These are phyloP conservation scores for Micoletzkya japonica DNA, from an alignment of 2,888 invertebrate genomes.

Conservation along the genomic window DNA sequence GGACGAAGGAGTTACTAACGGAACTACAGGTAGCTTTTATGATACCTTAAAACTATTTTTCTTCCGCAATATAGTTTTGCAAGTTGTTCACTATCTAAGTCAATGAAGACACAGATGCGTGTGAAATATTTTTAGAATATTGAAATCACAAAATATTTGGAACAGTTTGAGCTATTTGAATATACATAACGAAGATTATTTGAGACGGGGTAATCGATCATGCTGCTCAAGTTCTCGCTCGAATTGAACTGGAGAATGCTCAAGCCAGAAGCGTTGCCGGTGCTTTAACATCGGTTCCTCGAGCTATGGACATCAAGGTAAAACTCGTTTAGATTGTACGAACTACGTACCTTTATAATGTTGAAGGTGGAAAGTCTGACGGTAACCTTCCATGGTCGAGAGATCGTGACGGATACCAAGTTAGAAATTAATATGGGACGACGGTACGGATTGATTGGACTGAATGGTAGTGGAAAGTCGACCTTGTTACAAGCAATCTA, in stretches of 20 bases:
- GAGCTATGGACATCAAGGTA: constrained; percentile 93
- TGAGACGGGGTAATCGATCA: constrained; percentile 50
- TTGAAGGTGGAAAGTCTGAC: constrained; percentile 36
- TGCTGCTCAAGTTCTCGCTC: constrained; percentile 61
- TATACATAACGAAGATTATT: too few relatives aligned
- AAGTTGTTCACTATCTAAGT: background rate
- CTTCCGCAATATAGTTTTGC: background rate
- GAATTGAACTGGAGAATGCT: constrained; percentile 79
- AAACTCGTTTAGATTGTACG: constrained; percentile 62
- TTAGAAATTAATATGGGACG: constrained; percentile 95
- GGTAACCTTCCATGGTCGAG: constrained; percentile 89
- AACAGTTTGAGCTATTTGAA: background rate
- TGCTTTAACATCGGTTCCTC: constrained; percentile 88
- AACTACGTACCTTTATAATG: background rate
- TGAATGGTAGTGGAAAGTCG: constrained; percentile 97
- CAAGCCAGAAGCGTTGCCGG: constrained; percentile 93
- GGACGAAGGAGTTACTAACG: constrained; percentile 25
- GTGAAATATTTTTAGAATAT: background rate
- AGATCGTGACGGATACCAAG: constrained; percentile 90
- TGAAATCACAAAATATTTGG: background rate
- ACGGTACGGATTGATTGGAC: constrained; percentile 91
- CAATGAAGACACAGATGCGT: background rate
- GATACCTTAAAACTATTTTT: background rate
- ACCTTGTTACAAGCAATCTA: constrained; percentile 88
- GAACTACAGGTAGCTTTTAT: constrained; percentile 9